Base-by-base conservation (phyloP, 2,888 invertebrate genomes). In the Cryptus viduatorius region DNA sequence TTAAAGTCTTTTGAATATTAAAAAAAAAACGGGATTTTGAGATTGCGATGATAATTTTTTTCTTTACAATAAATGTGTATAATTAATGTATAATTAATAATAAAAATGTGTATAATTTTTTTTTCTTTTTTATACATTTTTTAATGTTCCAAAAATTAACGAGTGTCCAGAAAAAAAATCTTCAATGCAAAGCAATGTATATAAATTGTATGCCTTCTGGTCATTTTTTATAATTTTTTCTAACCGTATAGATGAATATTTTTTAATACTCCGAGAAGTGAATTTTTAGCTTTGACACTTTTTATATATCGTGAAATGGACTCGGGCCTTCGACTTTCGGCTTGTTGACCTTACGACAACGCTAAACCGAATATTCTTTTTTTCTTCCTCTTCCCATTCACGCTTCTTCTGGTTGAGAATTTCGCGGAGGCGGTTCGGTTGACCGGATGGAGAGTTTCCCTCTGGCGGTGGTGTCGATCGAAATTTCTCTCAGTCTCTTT, bases 311-410 rank as follows among this genome's bases (percentile, higher is more conserved):
- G 2, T 5, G 59, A 31, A 12, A 1, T 4, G 4, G 31, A 7
- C 8, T 8, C 5, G 37, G 12, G 31, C 14, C 61, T 29, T n/a
- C 16, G n/a, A 48, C 61, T 73, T 64, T 12, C 24, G 24, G 64
- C 19, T 75, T 65, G 64, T 48, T 48, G 61, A 50, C 50, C 37
- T 37, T 16, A 50, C 24, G 48, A 16, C n/a, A 75, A 7, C 50
- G 50, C 16, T 14, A 50, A 50, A 2, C 7, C 37, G 31, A n/a
- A 16, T 37, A n/a, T 12, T n/a, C 14, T 37, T 1, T 31, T 37
- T 14, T 7, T 64, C 37, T 64, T 19, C 5, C 4, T 29, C 46
- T 48, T 12, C 8, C 46, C 59, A 14, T 31, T 31, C 24, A 31
- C 59, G 14, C 59, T 29, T 46, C 31, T 16, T 31, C 48, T 19